These are phyloP conservation scores for Eucera pruinosa DNA, from an alignment of 2,888 invertebrate species.

Conservation along the genomic window DNA sequence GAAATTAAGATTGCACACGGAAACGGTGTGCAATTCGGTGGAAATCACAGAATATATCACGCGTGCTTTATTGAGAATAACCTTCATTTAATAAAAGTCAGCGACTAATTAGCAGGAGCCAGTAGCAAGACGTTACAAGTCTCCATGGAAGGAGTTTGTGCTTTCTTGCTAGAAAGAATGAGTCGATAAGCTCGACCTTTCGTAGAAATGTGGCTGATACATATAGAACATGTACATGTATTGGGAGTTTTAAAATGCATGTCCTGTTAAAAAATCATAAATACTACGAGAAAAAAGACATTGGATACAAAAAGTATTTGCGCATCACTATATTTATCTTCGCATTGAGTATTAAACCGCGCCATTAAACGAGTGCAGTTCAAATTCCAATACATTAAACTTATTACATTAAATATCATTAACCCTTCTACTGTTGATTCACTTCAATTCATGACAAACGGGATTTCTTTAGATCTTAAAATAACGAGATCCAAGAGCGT, in stretches of 20 bases:
- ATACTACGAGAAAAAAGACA: too few relatives aligned
- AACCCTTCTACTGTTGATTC: too few relatives aligned
- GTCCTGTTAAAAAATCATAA: too few relatives aligned
- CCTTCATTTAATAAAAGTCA: constrained; percentile 36
- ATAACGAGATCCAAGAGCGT: too few relatives aligned
- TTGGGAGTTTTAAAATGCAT: background rate
- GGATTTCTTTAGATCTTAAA: too few relatives aligned
- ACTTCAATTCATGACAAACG: too few relatives aligned
- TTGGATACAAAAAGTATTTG: too few relatives aligned
- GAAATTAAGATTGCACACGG: background rate
- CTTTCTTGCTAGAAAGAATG: constrained; percentile 14
- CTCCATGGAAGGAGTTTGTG: constrained; percentile 16
- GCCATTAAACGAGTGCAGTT: too few relatives aligned
- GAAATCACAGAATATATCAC: background rate
- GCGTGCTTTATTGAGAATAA: constrained; percentile 16
- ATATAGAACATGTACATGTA: background rate
- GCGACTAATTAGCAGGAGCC: constrained; percentile 37
- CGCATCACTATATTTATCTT: too few relatives aligned
- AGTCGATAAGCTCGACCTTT: constrained; percentile 1
- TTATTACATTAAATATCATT: too few relatives aligned
- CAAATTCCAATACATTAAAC: too few relatives aligned
- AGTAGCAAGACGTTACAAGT: background rate
- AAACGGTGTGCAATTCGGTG: constrained; percentile 2
- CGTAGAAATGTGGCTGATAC: background rate
- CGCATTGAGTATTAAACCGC: too few relatives aligned